phyloP scores from a whole-genome alignment of 1,140 invertebrate genomes.

The Apis cerana region DNA sequence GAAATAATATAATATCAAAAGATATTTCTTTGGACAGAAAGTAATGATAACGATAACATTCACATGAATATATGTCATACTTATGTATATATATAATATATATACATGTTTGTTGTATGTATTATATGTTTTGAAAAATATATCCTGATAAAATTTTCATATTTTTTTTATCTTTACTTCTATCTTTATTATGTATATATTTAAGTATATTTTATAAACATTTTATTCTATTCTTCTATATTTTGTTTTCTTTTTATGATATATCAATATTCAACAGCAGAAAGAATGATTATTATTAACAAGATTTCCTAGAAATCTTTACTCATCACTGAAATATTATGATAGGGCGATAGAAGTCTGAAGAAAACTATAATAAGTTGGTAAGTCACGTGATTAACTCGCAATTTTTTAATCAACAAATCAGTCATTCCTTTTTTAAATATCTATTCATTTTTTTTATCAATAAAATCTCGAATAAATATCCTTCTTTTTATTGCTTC shows the following conservation, averaged over 20 bases:
- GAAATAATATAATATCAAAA: not conserved
- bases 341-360: not conserved
- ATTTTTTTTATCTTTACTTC: not conserved
- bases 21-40: constrained; percentile 4
- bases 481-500: not conserved
- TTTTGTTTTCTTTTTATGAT: not conserved
- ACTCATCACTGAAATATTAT: not conserved
- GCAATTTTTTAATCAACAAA: not conserved
- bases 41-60: constrained; percentile 67
- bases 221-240: not conserved
- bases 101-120: too few relatives aligned
- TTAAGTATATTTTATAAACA: not conserved
- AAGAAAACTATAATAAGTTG: not conserved
- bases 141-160: not conserved
- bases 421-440: not conserved
- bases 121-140: not conserved
- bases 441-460: not conserved
- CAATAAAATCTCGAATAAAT: not conserved
- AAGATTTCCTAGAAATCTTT: not conserved
- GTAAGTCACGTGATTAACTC: not conserved
- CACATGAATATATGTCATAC: constrained; percentile 65
- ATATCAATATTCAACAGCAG: not conserved
- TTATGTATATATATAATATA: not conserved
- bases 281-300: not conserved
- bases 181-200: not conserved